Percentiles rank a stretch among this genome's conserved stretches.
phyloP scores from a whole-genome alignment of 1,140 invertebrate genomes.

The Eufriesea mexicana region DNA sequence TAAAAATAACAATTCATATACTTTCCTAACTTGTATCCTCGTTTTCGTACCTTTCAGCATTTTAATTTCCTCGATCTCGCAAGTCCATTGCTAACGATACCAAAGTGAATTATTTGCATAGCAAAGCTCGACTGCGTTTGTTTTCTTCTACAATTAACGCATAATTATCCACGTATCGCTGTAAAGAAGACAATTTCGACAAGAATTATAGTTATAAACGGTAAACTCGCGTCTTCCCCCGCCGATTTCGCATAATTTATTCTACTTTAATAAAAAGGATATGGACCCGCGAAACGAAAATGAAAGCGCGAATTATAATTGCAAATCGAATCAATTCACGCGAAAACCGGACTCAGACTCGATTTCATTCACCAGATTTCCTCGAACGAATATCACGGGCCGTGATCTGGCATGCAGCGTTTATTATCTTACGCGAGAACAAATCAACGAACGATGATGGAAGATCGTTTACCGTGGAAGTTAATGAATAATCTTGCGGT shows the following conservation, averaged over 20 bases:
- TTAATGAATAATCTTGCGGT: conserved; percentile 66
- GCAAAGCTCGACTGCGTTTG: no score
- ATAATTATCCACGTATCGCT: not conserved
- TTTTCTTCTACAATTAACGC: no score
- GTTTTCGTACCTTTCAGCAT: no score
- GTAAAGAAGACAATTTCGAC: no score
- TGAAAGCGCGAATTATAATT: conserved; percentile 25
- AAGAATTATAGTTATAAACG: not conserved
- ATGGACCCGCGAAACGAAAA: not conserved
- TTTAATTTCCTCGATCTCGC: no score
- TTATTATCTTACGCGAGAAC: conserved; percentile 63
- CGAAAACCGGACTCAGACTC: not conserved
- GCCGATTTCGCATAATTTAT: not conserved
- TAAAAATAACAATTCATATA: no score
- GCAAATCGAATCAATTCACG: conserved; percentile 31
- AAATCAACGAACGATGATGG: conserved; percentile 63
- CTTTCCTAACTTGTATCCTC: no score
- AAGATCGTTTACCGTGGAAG: conserved; percentile 60
- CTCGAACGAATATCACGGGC: conserved; percentile 42
- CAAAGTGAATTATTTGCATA: no score
- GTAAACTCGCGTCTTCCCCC: not conserved
- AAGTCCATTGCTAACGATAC: no score
- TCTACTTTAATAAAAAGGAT: not conserved
- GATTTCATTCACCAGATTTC: conserved; percentile 43
- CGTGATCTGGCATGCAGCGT: conserved; percentile 56